Evolutionary conservation across 2,888 invertebrate species (phyloP).

Genomic region (Sminthurinus aureus): DNA sequence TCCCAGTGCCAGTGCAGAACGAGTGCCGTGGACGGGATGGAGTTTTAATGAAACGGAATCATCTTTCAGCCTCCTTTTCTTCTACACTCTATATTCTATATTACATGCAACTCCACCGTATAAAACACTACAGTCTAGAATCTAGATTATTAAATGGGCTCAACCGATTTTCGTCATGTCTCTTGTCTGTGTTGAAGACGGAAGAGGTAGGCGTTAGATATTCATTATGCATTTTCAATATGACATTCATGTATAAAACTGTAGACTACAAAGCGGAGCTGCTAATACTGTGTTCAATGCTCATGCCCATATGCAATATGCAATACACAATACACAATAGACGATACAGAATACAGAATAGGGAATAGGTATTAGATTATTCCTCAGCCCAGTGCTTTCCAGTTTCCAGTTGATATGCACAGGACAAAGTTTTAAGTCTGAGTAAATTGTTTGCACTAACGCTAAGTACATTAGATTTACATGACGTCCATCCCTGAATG

Average conservation of each 20-base stretch:
- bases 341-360: too few relatives aligned
- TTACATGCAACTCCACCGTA: too few relatives aligned
- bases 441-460: constrained; percentile 37
- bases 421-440: constrained; percentile 26
- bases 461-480: constrained; percentile 37
- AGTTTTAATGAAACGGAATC: constrained; percentile 47
- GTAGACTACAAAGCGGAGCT: neutral
- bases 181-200: too few relatives aligned
- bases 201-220: too few relatives aligned
- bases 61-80: constrained; percentile 18
- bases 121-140: too few relatives aligned
- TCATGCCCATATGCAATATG: neutral
- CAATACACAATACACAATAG: neutral
- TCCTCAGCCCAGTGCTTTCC: too few relatives aligned
- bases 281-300: neutral
- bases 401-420: neutral
- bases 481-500: constrained; percentile 7
- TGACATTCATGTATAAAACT: too few relatives aligned
- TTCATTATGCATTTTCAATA: too few relatives aligned
- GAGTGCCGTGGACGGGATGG: neutral
- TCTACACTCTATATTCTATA: neutral
- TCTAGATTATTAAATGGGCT: too few relatives aligned
- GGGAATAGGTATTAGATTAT: too few relatives aligned
- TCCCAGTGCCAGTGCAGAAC: neutral
- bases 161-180: too few relatives aligned